phyloP scores from a whole-genome alignment of 1,140 invertebrate genomes.

The Leptestheria dahalacensis region DNA sequence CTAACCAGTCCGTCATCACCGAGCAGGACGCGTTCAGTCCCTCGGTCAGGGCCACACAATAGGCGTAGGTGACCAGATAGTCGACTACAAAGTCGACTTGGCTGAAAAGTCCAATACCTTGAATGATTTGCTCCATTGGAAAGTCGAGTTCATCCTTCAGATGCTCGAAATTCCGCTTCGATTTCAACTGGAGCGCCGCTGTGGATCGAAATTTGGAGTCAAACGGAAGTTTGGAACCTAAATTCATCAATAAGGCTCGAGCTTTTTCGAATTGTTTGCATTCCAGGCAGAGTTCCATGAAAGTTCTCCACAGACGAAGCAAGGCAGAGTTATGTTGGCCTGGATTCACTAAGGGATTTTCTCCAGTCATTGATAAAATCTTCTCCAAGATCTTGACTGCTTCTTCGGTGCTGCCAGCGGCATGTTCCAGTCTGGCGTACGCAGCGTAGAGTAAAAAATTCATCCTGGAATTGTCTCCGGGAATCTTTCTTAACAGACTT shows the following conservation, averaged over 20 bases:
- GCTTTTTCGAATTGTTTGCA: background rate
- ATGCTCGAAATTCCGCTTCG: background rate
- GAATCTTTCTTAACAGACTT: conserved; percentile 4
- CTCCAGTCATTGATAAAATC: background rate
- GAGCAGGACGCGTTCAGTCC: background rate
- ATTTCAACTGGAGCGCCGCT: background rate
- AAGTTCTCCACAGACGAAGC: conserved; percentile 5
- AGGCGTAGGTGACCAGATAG: background rate
- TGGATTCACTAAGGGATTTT: background rate
- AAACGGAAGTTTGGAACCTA: background rate
- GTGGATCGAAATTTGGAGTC: background rate
- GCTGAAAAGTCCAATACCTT: background rate
- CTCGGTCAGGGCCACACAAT: background rate
- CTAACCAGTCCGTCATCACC: background rate
- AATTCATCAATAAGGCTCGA: background rate
- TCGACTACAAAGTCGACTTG: conserved; percentile 1
- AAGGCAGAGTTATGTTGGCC: background rate
- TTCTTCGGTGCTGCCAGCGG: conserved; percentile 9
- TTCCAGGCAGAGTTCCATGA: background rate
- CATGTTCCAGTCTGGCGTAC: conserved; percentile 8
- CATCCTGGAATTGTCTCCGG: background rate
- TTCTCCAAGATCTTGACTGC: background rate
- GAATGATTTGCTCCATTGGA: background rate
- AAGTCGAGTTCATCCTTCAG: background rate
- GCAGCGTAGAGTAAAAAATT: conserved; percentile 8